Evolutionary conservation across 1,140 invertebrate genomes (phyloP), one percentile per base, ranked within the genome.

Genomic region (Carcinoscorpius rotundicauda): DNA sequence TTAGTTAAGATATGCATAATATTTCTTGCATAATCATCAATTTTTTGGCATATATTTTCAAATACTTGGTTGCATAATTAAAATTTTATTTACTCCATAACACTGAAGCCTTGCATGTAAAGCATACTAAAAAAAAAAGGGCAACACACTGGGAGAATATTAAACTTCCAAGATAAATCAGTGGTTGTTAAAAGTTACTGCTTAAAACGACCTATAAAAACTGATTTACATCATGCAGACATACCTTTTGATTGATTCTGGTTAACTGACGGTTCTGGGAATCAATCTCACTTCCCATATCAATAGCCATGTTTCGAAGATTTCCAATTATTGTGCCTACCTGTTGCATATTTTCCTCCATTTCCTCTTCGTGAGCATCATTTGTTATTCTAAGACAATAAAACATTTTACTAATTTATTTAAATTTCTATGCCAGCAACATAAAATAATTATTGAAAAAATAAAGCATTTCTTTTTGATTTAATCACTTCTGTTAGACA

Each of bases 291-390:
- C 89, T 97, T 68, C 93, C 93, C 94, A 98, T 98, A 78, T 98
- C 97, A 71, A 98, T 87, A 57, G 97, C 96, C 97, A 99, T 99
- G 80, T 99, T 99, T 71, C 94, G 87, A 73, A 99, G 81, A 78
- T 98, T 98, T 55, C 94, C 94, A 72, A 99, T 91, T 93, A 99
- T 98, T 11, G 81, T 83, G 63, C 79, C 80, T 6, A 86, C 84
- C 77, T 97, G 91, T 60, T 67, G 71, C 59, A 78, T 71, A 64
- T 79, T 80, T 55, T 80, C 79, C 60, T 80, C 79, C 83, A 84
- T 84, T 70, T 84, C 82, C 62, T 84, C 82, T 70, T 84, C 82
- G 48, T 82, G 73, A 9, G 81, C 82, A 74, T 84, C 82, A 71
- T 83, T 82, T n/a, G 82, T 83, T 55, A 83, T 80, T 68, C 82